Conservation (phyloP, 2,797 vertebrate genomes). For the Champsocephalus gunnari region DNA sequence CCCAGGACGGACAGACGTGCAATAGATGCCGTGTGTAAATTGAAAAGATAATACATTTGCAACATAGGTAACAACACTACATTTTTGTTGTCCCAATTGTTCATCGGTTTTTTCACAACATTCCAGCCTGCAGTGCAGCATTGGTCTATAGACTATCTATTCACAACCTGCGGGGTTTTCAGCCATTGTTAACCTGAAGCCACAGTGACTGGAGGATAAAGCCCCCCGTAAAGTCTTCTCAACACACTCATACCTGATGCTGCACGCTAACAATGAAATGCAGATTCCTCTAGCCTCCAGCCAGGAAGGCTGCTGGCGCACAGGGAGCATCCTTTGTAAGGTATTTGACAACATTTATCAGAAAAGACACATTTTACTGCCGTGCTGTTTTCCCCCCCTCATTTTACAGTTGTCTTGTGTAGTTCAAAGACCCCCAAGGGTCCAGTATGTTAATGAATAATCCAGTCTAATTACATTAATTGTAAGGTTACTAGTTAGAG, state of each 20-base stretch:
- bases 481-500: not conserved
- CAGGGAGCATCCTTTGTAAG: constrained; percentile 48
- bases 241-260: constrained; percentile 68
- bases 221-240: constrained; percentile 56
- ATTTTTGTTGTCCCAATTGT: constrained; percentile 54
- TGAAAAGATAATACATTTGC: no score
- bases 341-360: constrained; percentile 58
- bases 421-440: constrained; percentile 45
- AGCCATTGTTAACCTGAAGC: constrained; percentile 70
- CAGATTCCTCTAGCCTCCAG: constrained; percentile 56
- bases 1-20: no score
- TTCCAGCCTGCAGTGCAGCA: constrained; percentile 59
- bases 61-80: no score
- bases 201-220: constrained; percentile 69
- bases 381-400: not conserved
- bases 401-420: constrained; percentile 29
- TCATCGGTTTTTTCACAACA: constrained; percentile 34
- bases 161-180: constrained; percentile 62
- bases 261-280: constrained; percentile 66
- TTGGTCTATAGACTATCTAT: constrained; percentile 65
- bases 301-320: constrained; percentile 23
- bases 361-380: constrained; percentile 49
- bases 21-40: no score
- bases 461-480: constrained; percentile 25
- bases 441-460: constrained; percentile 58